Percentiles rank a stretch among this genome's conserved stretches.
Conservation (phyloP, 2,113 vertebrate species). For the Gallinago paraguaiae region DNA sequence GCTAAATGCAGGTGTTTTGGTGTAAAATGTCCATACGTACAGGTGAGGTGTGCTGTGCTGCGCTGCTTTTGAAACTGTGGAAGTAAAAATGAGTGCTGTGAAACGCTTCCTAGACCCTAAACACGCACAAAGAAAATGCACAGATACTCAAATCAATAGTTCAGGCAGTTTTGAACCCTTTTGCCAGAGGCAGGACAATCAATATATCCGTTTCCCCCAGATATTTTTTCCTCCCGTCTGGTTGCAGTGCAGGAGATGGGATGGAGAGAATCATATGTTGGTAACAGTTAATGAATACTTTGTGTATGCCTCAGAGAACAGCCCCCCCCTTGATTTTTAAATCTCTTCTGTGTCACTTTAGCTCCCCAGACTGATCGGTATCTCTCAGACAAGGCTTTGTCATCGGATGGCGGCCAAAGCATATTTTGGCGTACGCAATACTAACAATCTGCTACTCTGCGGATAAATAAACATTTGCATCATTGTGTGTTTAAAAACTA, state of each 20-base stretch:
- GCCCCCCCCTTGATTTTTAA: not conserved
- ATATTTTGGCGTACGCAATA: constrained; percentile 9
- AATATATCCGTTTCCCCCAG: not conserved
- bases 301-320: not conserved
- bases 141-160: not conserved
- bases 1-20: not conserved
- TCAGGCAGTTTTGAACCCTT: not conserved
- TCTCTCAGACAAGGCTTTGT: constrained; percentile 58
- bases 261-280: not conserved
- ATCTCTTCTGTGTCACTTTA: constrained; percentile 45
- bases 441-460: constrained; percentile 23
- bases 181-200: not conserved
- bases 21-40: not conserved
- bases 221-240: not conserved
- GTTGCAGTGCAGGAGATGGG: not conserved
- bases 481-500: constrained; percentile 54
- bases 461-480: constrained; percentile 52
- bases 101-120: not conserved
- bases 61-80: not conserved
- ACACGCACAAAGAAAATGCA: not conserved
- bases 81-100: not conserved
- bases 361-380: constrained; percentile 48
- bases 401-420: not conserved
- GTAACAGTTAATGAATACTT: constrained; percentile 9
- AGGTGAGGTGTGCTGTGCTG: not conserved